phyloP scores from a whole-genome alignment of 2,113 vertebrate species.

The Chaetura pelagica region DNA sequence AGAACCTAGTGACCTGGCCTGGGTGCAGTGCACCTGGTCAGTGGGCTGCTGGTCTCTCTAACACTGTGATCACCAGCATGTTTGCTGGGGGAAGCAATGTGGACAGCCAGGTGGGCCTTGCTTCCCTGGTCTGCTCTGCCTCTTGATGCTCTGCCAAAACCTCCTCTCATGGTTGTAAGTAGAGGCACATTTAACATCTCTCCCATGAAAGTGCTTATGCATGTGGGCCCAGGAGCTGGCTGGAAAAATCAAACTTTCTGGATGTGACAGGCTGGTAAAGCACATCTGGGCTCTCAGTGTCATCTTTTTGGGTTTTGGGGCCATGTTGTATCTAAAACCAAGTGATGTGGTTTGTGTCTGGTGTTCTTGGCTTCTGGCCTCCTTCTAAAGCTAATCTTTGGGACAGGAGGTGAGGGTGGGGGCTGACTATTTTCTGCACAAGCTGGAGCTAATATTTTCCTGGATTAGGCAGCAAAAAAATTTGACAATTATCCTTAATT shows the following conservation, averaged over 20 bases:
- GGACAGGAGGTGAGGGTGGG: background rate
- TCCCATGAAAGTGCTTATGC: accelerated
- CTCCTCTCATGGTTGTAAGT: background rate
- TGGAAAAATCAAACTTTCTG: background rate
- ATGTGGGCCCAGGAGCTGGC: background rate
- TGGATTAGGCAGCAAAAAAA: background rate
- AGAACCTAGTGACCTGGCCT: background rate
- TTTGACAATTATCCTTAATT: background rate
- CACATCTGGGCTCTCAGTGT: accelerated
- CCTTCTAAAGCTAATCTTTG: background rate
- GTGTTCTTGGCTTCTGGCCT: background rate
- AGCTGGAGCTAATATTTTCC: background rate
- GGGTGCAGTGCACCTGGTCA: accelerated
- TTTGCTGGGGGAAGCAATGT: background rate
- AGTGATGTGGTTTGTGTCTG: accelerated
- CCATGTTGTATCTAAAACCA: background rate
- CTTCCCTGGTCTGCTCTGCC: background rate
- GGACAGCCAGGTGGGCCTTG: background rate
- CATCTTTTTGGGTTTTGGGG: background rate
- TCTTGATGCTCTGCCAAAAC: background rate
- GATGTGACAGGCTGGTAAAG: background rate
- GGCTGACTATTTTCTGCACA: background rate
- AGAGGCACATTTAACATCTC: background rate
- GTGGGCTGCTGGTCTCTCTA: background rate
- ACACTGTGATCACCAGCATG: accelerated